Base-by-base conservation (phyloP, 1,140 invertebrate genomes). In the Trachymyrmex cornetzi region DNA sequence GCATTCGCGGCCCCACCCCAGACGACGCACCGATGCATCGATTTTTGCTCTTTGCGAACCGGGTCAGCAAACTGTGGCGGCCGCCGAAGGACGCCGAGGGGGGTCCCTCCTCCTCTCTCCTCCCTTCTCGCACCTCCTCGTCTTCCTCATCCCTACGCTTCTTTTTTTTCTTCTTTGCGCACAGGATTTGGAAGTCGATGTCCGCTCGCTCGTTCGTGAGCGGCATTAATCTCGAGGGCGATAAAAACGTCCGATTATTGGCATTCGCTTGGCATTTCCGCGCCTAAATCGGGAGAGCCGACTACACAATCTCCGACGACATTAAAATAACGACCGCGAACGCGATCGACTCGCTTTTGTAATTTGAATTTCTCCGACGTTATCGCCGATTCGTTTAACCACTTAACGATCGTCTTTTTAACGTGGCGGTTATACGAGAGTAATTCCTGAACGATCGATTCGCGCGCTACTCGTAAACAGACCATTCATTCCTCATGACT, bases 21-120 rank as follows among this genome's bases (percentile, higher is more conserved):
- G 64, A 59, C 63, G 64, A 59, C n/a, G 72, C 85, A 63, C 30
- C 7, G 34, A 38, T 9, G 34, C 67, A 79, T 91, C 80, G 85
- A 90, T 91, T 88, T 91, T 92, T 90, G 77, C 86, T 90, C 86
- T 88, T 91, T 92, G 85, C 81, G 48, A 87, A 90, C 50, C 85
- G 88, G 93, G 92, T 94, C 92, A 91, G 91, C 90, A 93, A 94
- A 93, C 92, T 93, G 87, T 91, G 92, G 88, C 89, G 93, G 88
- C 86, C 93, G 89, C 82, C 91, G 93, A 94, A 94, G 91, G 93
- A 91, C 92, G 93, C 75, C 90, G 74, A 87, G 87, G 87, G 80
- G 86, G 87, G 80, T 72, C 48, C 57, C 34, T n/a, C 48, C 53
- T 71, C 63, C 55, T 66, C 57, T n/a, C 66, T 59, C 48, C 30